Base-by-base conservation (phyloP, 2,888 invertebrate genomes). In the Mimachlamys varia region DNA sequence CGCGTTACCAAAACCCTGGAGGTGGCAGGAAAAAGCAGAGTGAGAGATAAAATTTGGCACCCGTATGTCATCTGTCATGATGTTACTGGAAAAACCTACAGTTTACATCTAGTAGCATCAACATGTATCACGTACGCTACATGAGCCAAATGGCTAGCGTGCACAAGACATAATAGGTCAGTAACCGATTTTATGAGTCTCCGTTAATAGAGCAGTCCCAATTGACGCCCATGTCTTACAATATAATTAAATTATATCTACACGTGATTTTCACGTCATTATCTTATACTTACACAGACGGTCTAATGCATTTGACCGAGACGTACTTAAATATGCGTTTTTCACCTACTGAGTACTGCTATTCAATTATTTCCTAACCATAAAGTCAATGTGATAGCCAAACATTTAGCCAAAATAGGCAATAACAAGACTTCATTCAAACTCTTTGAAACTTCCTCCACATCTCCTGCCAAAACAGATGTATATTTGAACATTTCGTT, bases 31-130 rank as follows among this genome's bases (percentile, higher is more conserved):
- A 13, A 76, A 15, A 76, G 7, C 33, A 4, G 76, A 33, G 12
- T 10, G 27, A 27, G 27, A 76, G 33, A 22, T 10, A 76, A 33
- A 33, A 13, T 76, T 76, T 76, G 76, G 76, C 76, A 76, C 76
- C 2, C 76, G 76, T 17, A 76, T 76, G 76, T 76, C 76, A 76
- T 76, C 76, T 76, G 76, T 76, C 76, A 76, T 76, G 27, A 76
- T 27, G 76, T 27, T 33, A 4, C 76, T 5, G 10, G 76, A 76
- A 76, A 76, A 76, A 76, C 27, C 76, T 76, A 27, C 33, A 76
- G 76, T 76, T 76, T 76, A 76, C 27, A 76, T 76, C 27, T 33
- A 76, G 76, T 33, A 76, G 76, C 76, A 76, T 76, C 76, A 76
- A 76, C 76, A 76, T 76, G 76, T 15, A 76, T 33, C 76, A 76